phyloP scores from a whole-genome alignment of 2,113 vertebrate genomes.

The Thalassoma bifasciatum region DNA sequence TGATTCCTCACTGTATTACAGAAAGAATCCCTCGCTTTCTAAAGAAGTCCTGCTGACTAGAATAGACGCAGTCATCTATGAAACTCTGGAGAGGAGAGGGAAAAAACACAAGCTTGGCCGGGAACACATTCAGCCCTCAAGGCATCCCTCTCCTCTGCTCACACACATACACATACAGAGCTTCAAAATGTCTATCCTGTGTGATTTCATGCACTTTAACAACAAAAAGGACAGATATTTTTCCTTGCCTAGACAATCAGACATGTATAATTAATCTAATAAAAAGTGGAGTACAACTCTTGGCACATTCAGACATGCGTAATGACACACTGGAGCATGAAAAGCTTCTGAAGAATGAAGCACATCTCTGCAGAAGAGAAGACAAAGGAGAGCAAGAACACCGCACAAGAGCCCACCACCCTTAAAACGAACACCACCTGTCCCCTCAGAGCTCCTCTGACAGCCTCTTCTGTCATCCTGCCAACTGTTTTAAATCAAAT shows the following conservation, averaged over 20 bases:
- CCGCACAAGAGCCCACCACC: neutral
- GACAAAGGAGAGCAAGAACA: neutral
- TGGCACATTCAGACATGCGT: neutral
- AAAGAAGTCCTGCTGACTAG: conserved; percentile 42
- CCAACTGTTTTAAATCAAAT: conserved; percentile 35
- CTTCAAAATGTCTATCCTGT: neutral
- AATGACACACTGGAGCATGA: neutral
- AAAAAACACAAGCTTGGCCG: conserved; percentile 3
- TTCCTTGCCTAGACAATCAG: neutral
- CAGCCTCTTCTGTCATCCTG: conserved; percentile 34
- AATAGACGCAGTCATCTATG: conserved; percentile 40
- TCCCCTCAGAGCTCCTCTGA: conserved; percentile 32
- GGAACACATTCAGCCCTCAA: conserved; percentile 5
- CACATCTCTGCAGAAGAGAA: neutral
- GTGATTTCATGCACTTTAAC: neutral
- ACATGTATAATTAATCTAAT: conserved; percentile 2
- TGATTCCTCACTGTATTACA: conserved; percentile 27
- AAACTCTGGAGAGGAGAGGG: conserved; percentile 27
- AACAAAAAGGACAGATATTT: neutral
- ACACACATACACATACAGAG: conserved; percentile 8
- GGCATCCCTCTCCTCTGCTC: neutral
- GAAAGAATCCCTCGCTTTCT: conserved; percentile 4
- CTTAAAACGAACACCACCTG: conserved; percentile 22
- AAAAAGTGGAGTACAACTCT: neutral
- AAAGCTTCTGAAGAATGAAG: neutral